Percentiles rank a stretch among this genome's conserved stretches.
phyloP scores from a whole-genome alignment of 2,888 invertebrate genomes.

The Drosophila birchii region DNA sequence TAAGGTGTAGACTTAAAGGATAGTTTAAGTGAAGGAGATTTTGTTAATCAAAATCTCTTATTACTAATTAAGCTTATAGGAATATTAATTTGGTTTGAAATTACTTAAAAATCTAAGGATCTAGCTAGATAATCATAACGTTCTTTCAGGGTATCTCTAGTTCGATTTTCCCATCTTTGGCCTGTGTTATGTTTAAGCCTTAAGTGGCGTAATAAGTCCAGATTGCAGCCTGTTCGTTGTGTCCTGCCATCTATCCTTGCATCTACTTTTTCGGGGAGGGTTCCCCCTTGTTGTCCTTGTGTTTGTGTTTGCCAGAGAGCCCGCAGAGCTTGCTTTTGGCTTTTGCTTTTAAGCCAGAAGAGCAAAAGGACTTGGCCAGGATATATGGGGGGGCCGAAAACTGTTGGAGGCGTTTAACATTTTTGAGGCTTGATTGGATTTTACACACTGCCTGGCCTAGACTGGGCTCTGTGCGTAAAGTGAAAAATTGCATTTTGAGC shows the following conservation, averaged over 20 bases:
- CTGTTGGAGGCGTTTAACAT: conserved; percentile 73
- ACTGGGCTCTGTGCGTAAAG: conserved; percentile 56
- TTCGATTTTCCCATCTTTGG: neutral
- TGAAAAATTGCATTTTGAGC: conserved; percentile 80
- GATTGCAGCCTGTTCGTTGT: conserved; percentile 52
- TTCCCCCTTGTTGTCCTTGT: conserved; percentile 40
- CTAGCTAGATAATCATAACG: neutral
- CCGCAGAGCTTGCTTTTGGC: conserved; percentile 74
- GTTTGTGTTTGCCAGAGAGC: conserved; percentile 48
- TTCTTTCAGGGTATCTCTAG: neutral
- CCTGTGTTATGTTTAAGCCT: conserved; percentile 64
- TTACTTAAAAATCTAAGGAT: neutral
- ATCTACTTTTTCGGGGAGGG: neutral
- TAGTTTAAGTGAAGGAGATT: neutral
- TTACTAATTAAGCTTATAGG: too few species aligned
- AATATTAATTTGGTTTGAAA: neutral
- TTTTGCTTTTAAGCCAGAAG: conserved; percentile 65
- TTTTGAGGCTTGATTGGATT: conserved; percentile 82
- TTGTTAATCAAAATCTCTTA: neutral
- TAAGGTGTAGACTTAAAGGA: neutral
- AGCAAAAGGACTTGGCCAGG: conserved; percentile 21
- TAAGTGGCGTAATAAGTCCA: conserved; percentile 81
- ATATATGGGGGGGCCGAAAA: neutral
- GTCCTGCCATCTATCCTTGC: conserved; percentile 15
- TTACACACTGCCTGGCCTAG: conserved; percentile 43